Evolutionary conservation across 2,888 invertebrate species (phyloP), one percentile per base, ranked within the genome.

Genomic region (Heliconius erato): DNA sequence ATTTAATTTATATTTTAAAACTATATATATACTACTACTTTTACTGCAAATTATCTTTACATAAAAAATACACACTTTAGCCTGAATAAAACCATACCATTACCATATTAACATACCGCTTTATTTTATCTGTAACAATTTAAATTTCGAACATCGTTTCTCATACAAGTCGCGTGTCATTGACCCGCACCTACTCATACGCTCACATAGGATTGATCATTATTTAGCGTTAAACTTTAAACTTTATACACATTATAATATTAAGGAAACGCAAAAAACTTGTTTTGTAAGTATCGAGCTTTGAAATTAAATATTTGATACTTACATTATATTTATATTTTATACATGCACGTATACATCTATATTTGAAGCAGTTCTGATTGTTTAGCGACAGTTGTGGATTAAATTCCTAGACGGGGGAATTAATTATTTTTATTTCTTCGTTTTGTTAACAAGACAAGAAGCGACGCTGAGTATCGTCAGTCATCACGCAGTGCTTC

Each of bases 171-270:
- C 65, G 69, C 71, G 28, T 83, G 83, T 59, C 83, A 79, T 79
- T 82, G 85, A 84, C 85, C 84, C 79, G 78, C 84, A 71, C 83
- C 84, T 82, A 83, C 84, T 76, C 79, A 77, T 74, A 28, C 79
- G 67, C 65, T 49, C 28, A 81, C 76, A 76, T 79, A 84, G 74
- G 79, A 83, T 84, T 83, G 81, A 84, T 81, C 76, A 81, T 67
- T 79, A 71, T 81, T 79, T 79, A 65, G 76, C 59, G 44, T 44
- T 74, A 81, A 69, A 28, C 79, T 69, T 82, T 68, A 59, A 59
- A 59, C 11, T 23, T 59, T 59, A 59, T 23, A 59, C 23, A 59
- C 2, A 54, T 54, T 54, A 54, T 54, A 59, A 59, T 59, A 59
- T 59, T 59, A 59, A 59, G 59, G 59, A 59, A n/a, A 59, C 0